Percentiles rank a stretch among this genome's conserved stretches.
These are phyloP conservation scores for Capitulum mitella DNA, from an alignment of 2,888 invertebrate genomes.

Conservation along the genomic window DNA sequence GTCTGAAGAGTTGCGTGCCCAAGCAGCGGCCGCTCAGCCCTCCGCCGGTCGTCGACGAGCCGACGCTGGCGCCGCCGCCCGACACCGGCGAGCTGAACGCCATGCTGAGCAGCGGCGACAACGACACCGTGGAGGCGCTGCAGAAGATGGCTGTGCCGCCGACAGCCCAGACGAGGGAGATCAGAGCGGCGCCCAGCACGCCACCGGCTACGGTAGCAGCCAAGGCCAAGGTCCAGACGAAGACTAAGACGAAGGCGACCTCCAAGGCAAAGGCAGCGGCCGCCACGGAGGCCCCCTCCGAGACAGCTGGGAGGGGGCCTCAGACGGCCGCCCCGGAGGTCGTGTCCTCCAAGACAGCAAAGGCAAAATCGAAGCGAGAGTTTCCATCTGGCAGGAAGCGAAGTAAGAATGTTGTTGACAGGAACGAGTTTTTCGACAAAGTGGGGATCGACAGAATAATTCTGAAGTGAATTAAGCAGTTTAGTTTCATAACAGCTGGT, in stretches of 20 bases:
- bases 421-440: neutral
- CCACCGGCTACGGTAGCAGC: neutral
- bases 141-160: neutral
- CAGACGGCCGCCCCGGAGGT: too few relatives aligned
- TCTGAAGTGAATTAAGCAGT: too few relatives aligned
- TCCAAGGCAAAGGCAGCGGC: too few relatives aligned
- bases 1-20: neutral
- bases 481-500: too few relatives aligned
- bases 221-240: neutral
- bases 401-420: neutral
- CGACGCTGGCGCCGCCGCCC: slow-evolving; percentile 10
- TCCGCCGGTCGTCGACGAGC: neutral
- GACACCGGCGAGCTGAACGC: neutral
- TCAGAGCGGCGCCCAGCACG: too few relatives aligned
- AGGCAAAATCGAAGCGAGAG: neutral
- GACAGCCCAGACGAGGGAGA: too few relatives aligned
- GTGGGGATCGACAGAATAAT: neutral
- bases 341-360: neutral
- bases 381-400: neutral
- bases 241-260: neutral
- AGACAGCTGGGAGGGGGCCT: too few relatives aligned
- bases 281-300: too few relatives aligned
- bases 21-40: neutral
- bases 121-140: neutral
- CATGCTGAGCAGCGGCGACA: neutral